Conservation (phyloP, 2,797 vertebrate species). For the Sebastes nivosus region DNA sequence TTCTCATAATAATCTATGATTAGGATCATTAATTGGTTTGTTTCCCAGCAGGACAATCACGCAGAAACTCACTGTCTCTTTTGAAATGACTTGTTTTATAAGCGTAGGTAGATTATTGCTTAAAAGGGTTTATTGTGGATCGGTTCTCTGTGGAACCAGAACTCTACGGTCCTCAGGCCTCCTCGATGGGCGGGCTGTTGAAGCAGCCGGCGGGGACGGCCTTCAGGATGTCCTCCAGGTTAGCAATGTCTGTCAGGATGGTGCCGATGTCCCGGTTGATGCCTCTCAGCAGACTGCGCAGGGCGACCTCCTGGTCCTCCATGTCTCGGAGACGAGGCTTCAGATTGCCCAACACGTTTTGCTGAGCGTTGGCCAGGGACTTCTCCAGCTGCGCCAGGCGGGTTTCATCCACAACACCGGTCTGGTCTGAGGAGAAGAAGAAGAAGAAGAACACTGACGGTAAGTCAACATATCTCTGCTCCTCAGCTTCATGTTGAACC, state of each 20-base stretch:
- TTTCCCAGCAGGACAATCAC: background rate
- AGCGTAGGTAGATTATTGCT: background rate
- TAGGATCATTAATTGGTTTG: background rate
- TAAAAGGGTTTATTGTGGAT: background rate
- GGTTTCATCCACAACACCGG: conserved; percentile 76
- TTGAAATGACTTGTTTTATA: background rate
- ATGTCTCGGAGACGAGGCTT: conserved; percentile 79
- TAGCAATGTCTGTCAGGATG: conserved; percentile 87
- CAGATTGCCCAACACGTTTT: conserved; percentile 75
- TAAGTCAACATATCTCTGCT: too few species aligned
- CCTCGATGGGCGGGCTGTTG: conserved; percentile 82
- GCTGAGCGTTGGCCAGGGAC: conserved; percentile 76
- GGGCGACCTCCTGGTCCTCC: conserved; percentile 74
- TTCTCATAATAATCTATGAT: background rate
- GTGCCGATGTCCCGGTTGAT: conserved; percentile 84
- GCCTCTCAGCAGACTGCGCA: conserved; percentile 65
- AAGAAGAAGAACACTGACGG: background rate
- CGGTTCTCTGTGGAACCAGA: background rate
- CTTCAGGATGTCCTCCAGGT: conserved; percentile 87
- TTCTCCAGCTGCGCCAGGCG: conserved; percentile 81
- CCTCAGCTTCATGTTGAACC: background rate
- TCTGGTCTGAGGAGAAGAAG: conserved; percentile 73
- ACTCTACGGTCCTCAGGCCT: conserved; percentile 24
- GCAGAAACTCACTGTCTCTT: background rate
- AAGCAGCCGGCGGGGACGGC: conserved; percentile 87